Evolutionary conservation across 2,113 vertebrate species (phyloP).

Genomic region (Aviceda subcristata): DNA sequence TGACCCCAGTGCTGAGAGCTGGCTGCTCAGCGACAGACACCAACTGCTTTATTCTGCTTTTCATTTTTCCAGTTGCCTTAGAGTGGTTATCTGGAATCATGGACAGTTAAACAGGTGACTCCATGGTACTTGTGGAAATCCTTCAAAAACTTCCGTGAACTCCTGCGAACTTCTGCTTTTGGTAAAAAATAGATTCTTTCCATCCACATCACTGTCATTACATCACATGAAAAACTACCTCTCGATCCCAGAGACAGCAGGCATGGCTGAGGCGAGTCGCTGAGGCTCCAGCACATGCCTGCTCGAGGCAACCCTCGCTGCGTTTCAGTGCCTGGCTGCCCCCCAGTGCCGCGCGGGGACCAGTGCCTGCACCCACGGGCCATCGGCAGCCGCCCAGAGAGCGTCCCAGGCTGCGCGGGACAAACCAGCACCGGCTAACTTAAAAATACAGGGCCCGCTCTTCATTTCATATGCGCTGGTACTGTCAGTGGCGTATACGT

Average conservation of each 20-base stretch:
- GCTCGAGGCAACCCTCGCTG: background rate
- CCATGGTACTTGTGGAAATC: background rate
- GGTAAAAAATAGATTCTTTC: background rate
- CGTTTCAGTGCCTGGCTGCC: rapidly evolving
- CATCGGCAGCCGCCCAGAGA: rapidly evolving
- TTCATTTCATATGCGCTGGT: rapidly evolving
- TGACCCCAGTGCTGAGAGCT: background rate
- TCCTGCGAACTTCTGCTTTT: background rate
- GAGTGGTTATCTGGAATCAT: background rate
- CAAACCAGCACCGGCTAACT: too few species aligned
- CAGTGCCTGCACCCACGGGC: background rate
- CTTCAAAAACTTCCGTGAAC: background rate
- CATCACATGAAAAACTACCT: background rate
- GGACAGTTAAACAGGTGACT: background rate
- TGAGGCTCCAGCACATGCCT: background rate
- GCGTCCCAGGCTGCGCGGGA: background rate
- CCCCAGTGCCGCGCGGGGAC: rapidly evolving
- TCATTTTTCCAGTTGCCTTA: background rate
- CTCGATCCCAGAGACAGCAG: background rate
- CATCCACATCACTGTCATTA: background rate
- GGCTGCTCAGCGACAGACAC: background rate
- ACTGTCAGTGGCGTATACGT: rapidly evolving
- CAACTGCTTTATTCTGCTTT: background rate
- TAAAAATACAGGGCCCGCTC: background rate
- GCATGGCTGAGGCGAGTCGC: background rate